These are phyloP conservation scores for Thamnophis sirtalis DNA, from an alignment of 2,113 vertebrate species.

Conservation along the genomic window DNA sequence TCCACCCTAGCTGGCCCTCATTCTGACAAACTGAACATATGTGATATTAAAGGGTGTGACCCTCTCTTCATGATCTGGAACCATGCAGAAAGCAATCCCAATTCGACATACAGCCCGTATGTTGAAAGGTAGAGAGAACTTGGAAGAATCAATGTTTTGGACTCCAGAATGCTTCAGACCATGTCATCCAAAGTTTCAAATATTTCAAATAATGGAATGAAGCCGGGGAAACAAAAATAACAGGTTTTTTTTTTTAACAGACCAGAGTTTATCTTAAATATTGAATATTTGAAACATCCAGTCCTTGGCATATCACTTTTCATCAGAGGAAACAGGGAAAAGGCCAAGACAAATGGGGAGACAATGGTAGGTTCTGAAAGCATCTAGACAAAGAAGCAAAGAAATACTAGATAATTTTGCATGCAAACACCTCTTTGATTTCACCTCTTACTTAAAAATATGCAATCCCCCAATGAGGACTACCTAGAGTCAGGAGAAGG, in stretches of 20 bases:
- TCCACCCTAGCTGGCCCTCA: not conserved
- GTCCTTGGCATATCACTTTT: not conserved
- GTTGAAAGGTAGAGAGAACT: not conserved
- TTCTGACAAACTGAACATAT: not conserved
- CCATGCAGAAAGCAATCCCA: not conserved
- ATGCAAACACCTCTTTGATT: not conserved
- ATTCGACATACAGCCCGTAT: not conserved
- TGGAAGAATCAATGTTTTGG: not conserved
- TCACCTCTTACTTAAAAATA: not conserved
- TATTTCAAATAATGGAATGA: not conserved
- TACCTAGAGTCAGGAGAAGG: not conserved
- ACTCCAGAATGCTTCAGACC: not conserved
- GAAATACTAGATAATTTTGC: not conserved
- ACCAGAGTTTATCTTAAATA: not conserved
- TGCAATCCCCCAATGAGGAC: not conserved
- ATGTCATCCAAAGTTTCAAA: not conserved
- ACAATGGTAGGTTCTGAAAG: not conserved
- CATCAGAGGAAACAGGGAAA: not conserved
- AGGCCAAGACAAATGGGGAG: not conserved
- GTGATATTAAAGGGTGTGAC: not conserved
- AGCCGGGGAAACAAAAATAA: not conserved
- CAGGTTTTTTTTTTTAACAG: not conserved
- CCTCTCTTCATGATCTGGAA: not conserved
- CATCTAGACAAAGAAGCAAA: not conserved
- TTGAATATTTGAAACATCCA: not conserved